These are phyloP conservation scores for Mesoclemmys tuberculata DNA, from an alignment of 2,113 vertebrate species.

Conservation along the genomic window DNA sequence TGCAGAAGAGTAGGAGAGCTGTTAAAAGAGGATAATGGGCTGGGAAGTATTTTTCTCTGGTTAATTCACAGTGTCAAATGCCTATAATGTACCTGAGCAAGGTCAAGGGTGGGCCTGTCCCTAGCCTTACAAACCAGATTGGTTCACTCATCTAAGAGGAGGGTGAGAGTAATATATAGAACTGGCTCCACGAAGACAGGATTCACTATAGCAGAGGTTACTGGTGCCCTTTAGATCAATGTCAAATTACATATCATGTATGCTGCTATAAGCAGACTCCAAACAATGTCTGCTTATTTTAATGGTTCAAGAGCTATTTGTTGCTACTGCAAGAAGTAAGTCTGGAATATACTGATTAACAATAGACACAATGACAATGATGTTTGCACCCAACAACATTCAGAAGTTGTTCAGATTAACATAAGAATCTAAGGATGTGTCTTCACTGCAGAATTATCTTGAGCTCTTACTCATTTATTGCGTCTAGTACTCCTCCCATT, in stretches of 20 bases:
- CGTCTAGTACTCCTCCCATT: neutral
- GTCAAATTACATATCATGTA: constrained; percentile 26
- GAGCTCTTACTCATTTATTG: neutral
- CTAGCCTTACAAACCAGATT: constrained; percentile 14
- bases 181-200: neutral
- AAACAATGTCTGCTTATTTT: constrained; percentile 48
- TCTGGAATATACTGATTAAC: rapidly evolving
- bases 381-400: rapidly evolving
- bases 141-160: neutral
- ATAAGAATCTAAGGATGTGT: neutral
- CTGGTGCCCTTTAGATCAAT: neutral
- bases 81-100: constrained; percentile 5
- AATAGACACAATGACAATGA: neutral
- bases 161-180: neutral
- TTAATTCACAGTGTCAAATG: neutral
- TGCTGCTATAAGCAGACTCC: neutral
- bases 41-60: neutral
- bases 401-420: rapidly evolving
- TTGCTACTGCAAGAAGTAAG: neutral
- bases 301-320: constrained; percentile 27
- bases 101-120: neutral
- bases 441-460: neutral
- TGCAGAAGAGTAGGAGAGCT: constrained; percentile 4
- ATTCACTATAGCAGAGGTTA: neutral
- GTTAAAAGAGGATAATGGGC: constrained; percentile 4